phyloP scores from a whole-genome alignment of 2,113 vertebrate species.

The Charina bottae region DNA sequence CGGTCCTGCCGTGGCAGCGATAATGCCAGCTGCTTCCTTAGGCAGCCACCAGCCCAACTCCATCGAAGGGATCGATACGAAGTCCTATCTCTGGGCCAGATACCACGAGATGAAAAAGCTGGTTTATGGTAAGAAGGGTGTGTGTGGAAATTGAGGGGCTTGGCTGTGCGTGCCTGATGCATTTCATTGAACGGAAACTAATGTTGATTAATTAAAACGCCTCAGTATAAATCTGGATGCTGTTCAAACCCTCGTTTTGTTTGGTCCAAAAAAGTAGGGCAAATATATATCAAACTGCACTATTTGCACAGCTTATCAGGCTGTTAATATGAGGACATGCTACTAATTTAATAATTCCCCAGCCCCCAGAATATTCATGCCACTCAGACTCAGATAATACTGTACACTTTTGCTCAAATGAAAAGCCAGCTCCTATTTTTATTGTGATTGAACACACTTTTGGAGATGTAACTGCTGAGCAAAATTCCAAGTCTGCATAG shows the following conservation, averaged over 20 bases:
- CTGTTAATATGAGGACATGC: too few species aligned
- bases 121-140: constrained; percentile 75
- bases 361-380: background rate
- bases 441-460: background rate
- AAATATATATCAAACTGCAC: background rate
- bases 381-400: background rate
- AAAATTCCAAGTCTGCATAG: background rate
- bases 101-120: constrained; percentile 82
- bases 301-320: background rate
- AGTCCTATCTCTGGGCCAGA: constrained; percentile 75
- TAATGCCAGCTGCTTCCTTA: background rate
- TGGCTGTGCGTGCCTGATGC: background rate
- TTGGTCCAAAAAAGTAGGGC: background rate
- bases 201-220: background rate
- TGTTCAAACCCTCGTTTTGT: fast-evolving
- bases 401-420: background rate
- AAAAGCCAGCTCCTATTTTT: background rate
- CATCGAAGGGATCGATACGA: constrained; percentile 67
- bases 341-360: background rate
- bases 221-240: too few species aligned
- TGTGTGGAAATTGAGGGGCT: background rate
- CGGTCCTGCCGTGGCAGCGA: background rate
- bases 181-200: background rate
- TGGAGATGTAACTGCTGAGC: background rate
- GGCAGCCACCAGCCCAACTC: constrained; percentile 35